Evolutionary conservation across 2,888 invertebrate species (phyloP).

Genomic region (Gastrophysa polygoni): DNA sequence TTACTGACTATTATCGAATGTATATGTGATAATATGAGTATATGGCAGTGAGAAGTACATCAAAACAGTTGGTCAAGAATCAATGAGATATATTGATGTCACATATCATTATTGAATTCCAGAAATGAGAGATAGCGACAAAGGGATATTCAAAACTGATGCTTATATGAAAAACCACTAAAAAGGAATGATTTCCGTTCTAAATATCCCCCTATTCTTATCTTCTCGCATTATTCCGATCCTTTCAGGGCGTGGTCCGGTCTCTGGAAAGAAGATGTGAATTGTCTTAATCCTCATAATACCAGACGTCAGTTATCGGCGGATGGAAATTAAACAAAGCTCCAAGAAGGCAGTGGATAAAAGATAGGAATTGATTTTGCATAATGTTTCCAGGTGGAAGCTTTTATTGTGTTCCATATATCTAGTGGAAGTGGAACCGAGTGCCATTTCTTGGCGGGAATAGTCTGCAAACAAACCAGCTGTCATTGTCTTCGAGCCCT

Average conservation of each 20-base stretch:
- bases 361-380: constrained; percentile 61
- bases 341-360: constrained; percentile 42
- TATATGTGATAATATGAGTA: too few species aligned
- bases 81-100: too few species aligned
- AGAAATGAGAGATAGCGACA: too few species aligned
- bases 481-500: constrained; percentile 53
- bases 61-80: too few species aligned
- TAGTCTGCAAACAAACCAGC: constrained; percentile 58
- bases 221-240: constrained; percentile 37
- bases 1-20: too few species aligned
- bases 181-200: too few species aligned
- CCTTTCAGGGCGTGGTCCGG: constrained; percentile 34
- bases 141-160: too few species aligned
- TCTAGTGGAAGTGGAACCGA: constrained; percentile 52
- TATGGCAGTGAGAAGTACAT: too few species aligned
- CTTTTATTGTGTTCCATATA: constrained; percentile 60
- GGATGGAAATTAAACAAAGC: constrained; percentile 54
- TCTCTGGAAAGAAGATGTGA: constrained; percentile 42
- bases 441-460: constrained; percentile 52
- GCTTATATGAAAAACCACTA: too few species aligned
- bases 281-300: constrained; percentile 56
- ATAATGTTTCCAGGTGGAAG: constrained; percentile 61
- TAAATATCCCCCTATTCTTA: too few species aligned
- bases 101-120: too few species aligned
- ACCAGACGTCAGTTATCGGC: constrained; percentile 49